phyloP scores from a whole-genome alignment of 2,888 invertebrate genomes.

The Cephus sareptanus region DNA sequence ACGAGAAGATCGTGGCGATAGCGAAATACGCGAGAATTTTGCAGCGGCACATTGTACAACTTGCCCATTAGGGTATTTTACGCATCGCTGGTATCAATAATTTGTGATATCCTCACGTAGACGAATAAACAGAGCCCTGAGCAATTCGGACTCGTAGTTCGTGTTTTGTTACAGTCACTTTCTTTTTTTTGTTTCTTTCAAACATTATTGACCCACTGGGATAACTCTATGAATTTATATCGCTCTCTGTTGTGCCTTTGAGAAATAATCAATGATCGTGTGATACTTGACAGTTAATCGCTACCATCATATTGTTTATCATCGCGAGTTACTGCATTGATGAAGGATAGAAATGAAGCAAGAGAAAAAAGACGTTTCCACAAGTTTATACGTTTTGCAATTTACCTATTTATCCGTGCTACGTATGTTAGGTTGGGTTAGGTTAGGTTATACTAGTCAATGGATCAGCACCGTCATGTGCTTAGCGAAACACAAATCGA shows the following conservation, averaged over 20 bases:
- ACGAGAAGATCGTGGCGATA: neutral
- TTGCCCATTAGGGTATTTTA: neutral
- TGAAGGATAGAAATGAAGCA: neutral
- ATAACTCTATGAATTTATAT: neutral
- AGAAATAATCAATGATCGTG: neutral
- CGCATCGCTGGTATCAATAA: neutral
- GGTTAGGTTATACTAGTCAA: neutral
- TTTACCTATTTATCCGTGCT: neutral
- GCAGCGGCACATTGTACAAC: neutral
- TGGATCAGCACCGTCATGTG: neutral
- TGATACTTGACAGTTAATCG: neutral
- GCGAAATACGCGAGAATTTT: neutral
- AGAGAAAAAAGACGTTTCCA: too few species aligned
- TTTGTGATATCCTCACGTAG: neutral
- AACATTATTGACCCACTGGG: neutral
- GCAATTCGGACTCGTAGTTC: neutral
- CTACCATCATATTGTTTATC: neutral
- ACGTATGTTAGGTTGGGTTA: neutral
- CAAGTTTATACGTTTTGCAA: neutral
- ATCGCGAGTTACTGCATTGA: neutral
- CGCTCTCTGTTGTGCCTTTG: neutral
- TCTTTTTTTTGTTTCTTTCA: neutral
- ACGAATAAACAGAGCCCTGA: neutral
- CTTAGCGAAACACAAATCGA: neutral
- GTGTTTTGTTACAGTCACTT: neutral